Evolutionary conservation across 2,888 invertebrate genomes (phyloP).

Genomic region (Caenorhabditis imperialis): DNA sequence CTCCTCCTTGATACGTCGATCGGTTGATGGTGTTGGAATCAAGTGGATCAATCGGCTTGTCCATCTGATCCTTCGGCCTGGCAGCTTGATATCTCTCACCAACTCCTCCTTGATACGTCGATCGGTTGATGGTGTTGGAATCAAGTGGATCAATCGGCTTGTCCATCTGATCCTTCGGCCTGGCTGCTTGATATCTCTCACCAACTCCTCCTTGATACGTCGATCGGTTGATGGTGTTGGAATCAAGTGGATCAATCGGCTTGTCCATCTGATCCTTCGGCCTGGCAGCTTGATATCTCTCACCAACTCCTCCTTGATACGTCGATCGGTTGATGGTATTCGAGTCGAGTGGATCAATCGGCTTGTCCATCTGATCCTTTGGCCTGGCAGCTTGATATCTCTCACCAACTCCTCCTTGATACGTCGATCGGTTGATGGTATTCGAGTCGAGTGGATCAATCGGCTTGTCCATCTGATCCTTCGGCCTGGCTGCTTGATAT

Average conservation of each 20-base stretch:
- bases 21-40: conserved; percentile 25
- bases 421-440: conserved; percentile 25
- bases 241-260: conserved; percentile 13
- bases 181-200: conserved; percentile 9
- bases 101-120: conserved; percentile 27
- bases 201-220: conserved; percentile 32
- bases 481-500: conserved; percentile 12
- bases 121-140: conserved; percentile 23
- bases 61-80: conserved; percentile 19
- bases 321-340: conserved; percentile 24
- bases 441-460: conserved; percentile 13
- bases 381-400: conserved; percentile 20
- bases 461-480: conserved; percentile 19
- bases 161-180: conserved; percentile 25
- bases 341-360: conserved; percentile 15
- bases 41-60: conserved; percentile 11
- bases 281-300: conserved; percentile 14
- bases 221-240: conserved; percentile 19
- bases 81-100: conserved; percentile 20
- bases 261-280: conserved; percentile 21
- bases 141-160: conserved; percentile 12
- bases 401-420: conserved; percentile 30
- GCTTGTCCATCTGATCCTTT: conserved; percentile 18
- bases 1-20: conserved; percentile 26
- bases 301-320: conserved; percentile 28